Evolutionary conservation across 23 tunicate genomes (phyloP).

Genomic region (Diplosoma virens): DNA sequence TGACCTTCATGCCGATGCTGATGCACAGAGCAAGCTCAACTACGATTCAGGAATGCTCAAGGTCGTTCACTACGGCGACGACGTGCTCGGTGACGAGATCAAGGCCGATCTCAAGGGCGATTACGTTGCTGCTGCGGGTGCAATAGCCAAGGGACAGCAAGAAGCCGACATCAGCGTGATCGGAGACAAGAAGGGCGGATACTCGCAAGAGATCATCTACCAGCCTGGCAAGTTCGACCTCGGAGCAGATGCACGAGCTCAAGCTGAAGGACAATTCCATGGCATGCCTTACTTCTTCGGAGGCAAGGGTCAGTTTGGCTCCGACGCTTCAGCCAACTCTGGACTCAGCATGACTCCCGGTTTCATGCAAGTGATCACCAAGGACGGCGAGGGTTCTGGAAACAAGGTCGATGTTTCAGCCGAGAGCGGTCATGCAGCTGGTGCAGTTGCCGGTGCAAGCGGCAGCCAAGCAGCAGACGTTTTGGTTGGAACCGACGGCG

Average conservation of each 20-base stretch:
- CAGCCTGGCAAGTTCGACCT: slow-evolving; percentile 5
- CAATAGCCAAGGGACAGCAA: neutral
- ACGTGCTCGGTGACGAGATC: neutral
- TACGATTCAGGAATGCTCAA: neutral
- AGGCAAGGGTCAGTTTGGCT: slow-evolving; percentile 5
- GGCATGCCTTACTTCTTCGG: neutral
- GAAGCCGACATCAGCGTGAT: neutral
- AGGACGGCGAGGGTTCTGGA: slow-evolving; percentile 8
- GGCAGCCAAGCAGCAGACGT: slow-evolving; percentile 19
- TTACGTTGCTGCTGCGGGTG: neutral
- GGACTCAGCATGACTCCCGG: neutral
- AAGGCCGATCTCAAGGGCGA: slow-evolving; percentile 16
- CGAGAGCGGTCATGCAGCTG: neutral
- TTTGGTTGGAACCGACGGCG: neutral
- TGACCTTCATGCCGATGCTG: neutral
- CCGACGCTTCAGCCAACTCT: neutral
- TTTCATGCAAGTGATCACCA: slow-evolving; percentile 10
- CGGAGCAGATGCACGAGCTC: neutral
- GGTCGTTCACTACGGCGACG: slow-evolving; percentile 4
- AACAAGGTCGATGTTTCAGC: neutral
- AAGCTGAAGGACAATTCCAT: neutral
- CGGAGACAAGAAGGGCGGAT: slow-evolving; percentile 26
- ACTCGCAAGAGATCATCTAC: neutral
- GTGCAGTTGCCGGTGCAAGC: slow-evolving; percentile 7
- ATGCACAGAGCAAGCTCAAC: slow-evolving; percentile 3